Conservation (phyloP, 2,797 vertebrate genomes). For the Sparidentex hasta region DNA sequence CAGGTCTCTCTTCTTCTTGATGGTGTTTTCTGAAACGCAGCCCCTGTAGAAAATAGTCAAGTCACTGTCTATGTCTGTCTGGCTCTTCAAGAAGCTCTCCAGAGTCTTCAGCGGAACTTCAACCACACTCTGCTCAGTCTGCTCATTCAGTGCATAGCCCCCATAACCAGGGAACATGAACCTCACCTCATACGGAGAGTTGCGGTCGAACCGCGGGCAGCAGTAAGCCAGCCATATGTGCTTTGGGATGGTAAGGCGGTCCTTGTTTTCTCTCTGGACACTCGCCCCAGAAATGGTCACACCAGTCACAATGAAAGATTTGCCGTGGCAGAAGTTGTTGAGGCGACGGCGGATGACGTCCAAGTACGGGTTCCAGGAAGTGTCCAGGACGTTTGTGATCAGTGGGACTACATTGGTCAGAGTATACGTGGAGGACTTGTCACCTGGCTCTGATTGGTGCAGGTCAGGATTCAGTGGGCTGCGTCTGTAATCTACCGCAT, state of each 20-base stretch:
- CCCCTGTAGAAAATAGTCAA: constrained; percentile 78
- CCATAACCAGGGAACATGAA: constrained; percentile 84
- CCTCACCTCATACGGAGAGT: constrained; percentile 83
- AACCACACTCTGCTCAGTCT: constrained; percentile 63
- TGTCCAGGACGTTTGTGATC: constrained; percentile 67
- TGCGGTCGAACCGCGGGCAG: constrained; percentile 81
- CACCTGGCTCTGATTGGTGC: constrained; percentile 77
- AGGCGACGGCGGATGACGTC: constrained; percentile 76
- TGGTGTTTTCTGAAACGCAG: constrained; percentile 75
- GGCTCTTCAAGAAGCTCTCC: constrained; percentile 78
- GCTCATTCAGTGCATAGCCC: constrained; percentile 78
- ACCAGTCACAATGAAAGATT: constrained; percentile 79
- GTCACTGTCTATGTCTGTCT: constrained; percentile 61
- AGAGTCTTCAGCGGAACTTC: constrained; percentile 82
- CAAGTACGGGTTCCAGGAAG: constrained; percentile 75
- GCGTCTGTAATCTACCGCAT: constrained; percentile 76
- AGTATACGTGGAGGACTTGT: constrained; percentile 84
- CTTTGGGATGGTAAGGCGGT: constrained; percentile 76
- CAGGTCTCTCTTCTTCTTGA: constrained; percentile 61
- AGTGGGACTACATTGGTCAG: constrained; percentile 82
- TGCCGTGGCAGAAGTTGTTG: constrained; percentile 84
- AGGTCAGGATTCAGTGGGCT: constrained; percentile 78
- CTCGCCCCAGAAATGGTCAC: constrained; percentile 68
- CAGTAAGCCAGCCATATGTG: constrained; percentile 84
- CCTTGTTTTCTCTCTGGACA: constrained; percentile 66